Evolutionary conservation across 2,113 vertebrate species (phyloP).

Genomic region (human (Homo sapiens)): GRCh38 chr3:148003501-148004000

Average conservation of each 20-base stretch:
- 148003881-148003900: not conserved
- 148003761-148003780: not conserved
- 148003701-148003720: not conserved
- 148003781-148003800: not conserved
- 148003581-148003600: not conserved
- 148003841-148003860: not conserved
- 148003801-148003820: not conserved
- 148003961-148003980: slow-evolving; percentile 15
- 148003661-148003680: not conserved
- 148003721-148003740: not conserved
- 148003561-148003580: not conserved
- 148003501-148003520: not conserved
- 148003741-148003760: not conserved
- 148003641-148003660: slow-evolving; percentile 33
- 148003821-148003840: not conserved
- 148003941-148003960: slow-evolving; percentile 21
- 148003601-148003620: not conserved
- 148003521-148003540: not conserved
- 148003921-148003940: slow-evolving; percentile 50
- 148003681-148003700: slow-evolving; percentile 25
- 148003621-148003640: not conserved
- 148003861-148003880: not conserved
- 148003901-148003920: slow-evolving; percentile 35
- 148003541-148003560: not conserved
- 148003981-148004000: not conserved